Evolutionary conservation across 92 coral and sea anemone species (phyloP).

Genomic region (Bergia puertoricense): DNA sequence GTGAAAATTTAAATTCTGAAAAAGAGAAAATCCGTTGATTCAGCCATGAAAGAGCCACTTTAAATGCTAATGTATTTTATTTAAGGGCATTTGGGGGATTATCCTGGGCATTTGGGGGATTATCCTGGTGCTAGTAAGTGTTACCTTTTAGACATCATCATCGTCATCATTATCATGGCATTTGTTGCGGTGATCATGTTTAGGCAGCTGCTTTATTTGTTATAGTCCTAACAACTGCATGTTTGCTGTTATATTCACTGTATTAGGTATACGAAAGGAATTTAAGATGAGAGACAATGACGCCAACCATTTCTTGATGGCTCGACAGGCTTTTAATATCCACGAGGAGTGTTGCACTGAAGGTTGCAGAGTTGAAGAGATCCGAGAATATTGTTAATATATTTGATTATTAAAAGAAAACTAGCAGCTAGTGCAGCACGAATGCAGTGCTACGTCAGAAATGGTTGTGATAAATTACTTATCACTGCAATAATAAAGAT

Average conservation of each 20-base stretch:
- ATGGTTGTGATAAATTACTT: too few relatives aligned
- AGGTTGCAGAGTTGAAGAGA: conserved; percentile 15
- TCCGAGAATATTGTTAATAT: neutral
- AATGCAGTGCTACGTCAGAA: neutral
- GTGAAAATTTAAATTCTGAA: too few relatives aligned
- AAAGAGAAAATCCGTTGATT: too few relatives aligned
- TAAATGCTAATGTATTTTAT: too few relatives aligned
- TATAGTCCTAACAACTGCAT: neutral
- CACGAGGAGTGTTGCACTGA: conserved; percentile 10
- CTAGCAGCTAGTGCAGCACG: neutral
- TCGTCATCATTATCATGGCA: too few relatives aligned
- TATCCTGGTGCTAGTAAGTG: too few relatives aligned
- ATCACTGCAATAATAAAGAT: neutral
- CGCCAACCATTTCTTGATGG: conserved; percentile 2
- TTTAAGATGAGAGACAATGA: conserved; percentile 4
- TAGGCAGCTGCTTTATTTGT: too few relatives aligned
- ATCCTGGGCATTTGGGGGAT: too few relatives aligned
- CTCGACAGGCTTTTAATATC: conserved; percentile 7
- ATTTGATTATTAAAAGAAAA: neutral
- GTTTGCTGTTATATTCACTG: neutral
- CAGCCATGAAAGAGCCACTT: too few relatives aligned
- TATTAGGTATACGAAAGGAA: neutral
- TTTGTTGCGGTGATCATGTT: too few relatives aligned
- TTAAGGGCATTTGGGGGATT: too few relatives aligned
- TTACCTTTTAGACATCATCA: too few relatives aligned